Conservation (phyloP, 2,797 vertebrate genomes). For the Eulemur coronatus region DNA sequence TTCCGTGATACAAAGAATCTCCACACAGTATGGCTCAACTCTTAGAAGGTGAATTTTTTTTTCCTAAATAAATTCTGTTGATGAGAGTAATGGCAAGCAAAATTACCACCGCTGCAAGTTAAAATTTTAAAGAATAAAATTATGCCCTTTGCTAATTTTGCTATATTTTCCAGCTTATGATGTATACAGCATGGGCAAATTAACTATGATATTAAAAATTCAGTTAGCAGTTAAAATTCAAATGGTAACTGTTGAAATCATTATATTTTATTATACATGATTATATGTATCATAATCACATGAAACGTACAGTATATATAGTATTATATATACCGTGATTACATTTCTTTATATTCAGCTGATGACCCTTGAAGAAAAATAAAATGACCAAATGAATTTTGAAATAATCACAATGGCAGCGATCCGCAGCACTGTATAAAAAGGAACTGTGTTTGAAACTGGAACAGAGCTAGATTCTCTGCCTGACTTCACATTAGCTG, state of each 20-base stretch:
- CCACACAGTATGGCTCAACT: constrained; percentile 33
- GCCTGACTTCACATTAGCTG: not conserved
- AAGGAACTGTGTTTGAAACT: not conserved
- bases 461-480: not conserved
- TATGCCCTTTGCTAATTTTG: not conserved
- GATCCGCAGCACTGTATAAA: not conserved
- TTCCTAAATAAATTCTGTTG: constrained; percentile 48
- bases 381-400: not conserved
- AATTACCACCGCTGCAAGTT: not conserved
- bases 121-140: not conserved
- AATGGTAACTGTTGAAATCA: not conserved
- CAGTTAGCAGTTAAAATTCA: not conserved
- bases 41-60: constrained; percentile 31
- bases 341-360: not conserved
- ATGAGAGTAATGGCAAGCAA: not conserved
- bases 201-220: not conserved
- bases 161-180: not conserved
- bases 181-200: not conserved
- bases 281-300: not conserved
- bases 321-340: not conserved
- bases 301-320: not conserved
- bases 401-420: not conserved
- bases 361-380: not conserved
- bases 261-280: not conserved
- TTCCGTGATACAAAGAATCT: constrained; percentile 38